Evolutionary conservation across 2,888 invertebrate species (phyloP), one percentile per base, ranked within the genome.

Genomic region (Diarsia dahlii): DNA sequence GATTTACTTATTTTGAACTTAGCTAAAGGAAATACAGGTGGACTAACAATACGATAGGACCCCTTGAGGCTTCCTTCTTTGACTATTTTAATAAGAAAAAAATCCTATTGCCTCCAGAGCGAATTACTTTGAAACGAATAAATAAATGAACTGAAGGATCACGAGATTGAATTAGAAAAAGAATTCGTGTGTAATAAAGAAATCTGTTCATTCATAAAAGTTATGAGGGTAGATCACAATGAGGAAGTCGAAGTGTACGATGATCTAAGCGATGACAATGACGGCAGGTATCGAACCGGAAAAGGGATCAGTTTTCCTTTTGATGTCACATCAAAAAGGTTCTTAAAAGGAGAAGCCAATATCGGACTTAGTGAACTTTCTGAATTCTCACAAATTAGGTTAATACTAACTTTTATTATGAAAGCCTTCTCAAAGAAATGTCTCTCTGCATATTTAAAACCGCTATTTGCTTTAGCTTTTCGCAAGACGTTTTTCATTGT

Each of bases 81-180:
- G 95, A 94, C 95, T 95, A 94, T 95, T 95, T 94, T 96, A 96
- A 95, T 95, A 95, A 93, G 93, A 95, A 88, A 88, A 94, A 95
- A 94, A 93, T 91, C 87, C 82, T 75, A 88, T 86, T 87, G 89
- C 91, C 91, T 92, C 92, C 91, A 88, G 76, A 90, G 89, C 86
- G 93, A 94, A 95, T 95, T 95, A 95, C 95, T 95, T 95, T 94
- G 94, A 93, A 94, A 93, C 93, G 94, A 93, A 94, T 94, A 95
- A 95, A 95, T 95, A 95, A 95, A 95, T 93, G 94, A 94, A 94
- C 91, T 89, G 82, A 88, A 91, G 94, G 94, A 93, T 95, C 92
- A 94, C 91, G 89, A 93, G 93, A 95, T 95, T 95, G 94, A 95
- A 95, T 95, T 96, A 95, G 95, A 94, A 94, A 94, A 93, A 93